Evolutionary conservation across 1,140 invertebrate species (phyloP).

Genomic region (Pachypsylla venusta): DNA sequence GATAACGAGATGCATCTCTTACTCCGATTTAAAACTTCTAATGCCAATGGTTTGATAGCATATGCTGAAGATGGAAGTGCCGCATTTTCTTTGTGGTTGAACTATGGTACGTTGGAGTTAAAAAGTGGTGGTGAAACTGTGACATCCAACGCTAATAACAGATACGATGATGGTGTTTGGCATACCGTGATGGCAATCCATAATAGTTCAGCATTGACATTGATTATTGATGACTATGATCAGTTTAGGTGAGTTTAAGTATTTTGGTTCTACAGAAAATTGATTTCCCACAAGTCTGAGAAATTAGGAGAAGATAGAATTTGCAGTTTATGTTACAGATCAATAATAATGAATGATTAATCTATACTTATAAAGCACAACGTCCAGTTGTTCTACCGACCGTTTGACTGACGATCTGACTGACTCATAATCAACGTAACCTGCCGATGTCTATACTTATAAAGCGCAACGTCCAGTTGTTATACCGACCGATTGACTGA

Average conservation of each 20-base stretch:
- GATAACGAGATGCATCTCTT: constrained; percentile 52
- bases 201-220: constrained; percentile 39
- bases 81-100: constrained; percentile 45
- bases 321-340: too few relatives aligned
- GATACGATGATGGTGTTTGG: constrained; percentile 79
- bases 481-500: too few relatives aligned
- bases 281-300: too few relatives aligned
- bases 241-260: constrained; percentile 39
- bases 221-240: constrained; percentile 74
- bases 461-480: too few relatives aligned
- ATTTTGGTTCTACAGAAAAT: too few relatives aligned
- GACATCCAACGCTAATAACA: constrained; percentile 38
- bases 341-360: too few relatives aligned
- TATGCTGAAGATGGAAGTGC: constrained; percentile 51
- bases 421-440: too few relatives aligned
- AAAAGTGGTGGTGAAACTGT: constrained; percentile 46
- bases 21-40: constrained; percentile 75
- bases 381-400: too few relatives aligned
- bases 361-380: too few relatives aligned
- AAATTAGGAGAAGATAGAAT: too few relatives aligned
- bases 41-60: constrained; percentile 58
- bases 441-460: too few relatives aligned
- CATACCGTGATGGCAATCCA: constrained; percentile 79
- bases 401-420: too few relatives aligned
- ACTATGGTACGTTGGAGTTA: constrained; percentile 51